These are phyloP conservation scores for Hydraecia micacea DNA, from an alignment of 2,888 invertebrate genomes.

Conservation along the genomic window DNA sequence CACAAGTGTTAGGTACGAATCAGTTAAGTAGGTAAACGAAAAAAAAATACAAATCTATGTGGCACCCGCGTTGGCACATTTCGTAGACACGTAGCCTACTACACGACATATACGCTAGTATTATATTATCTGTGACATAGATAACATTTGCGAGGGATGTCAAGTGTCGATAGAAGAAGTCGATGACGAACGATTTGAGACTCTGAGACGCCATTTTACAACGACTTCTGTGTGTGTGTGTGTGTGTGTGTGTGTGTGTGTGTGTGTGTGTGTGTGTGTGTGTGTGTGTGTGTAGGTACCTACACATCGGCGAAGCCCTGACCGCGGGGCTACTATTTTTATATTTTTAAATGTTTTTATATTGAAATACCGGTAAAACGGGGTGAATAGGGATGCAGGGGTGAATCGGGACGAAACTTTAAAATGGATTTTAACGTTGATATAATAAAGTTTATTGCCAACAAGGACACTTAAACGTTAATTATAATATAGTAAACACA, in stretches of 20 bases:
- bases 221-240: background rate
- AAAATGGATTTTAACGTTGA: no score
- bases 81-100: conserved; percentile 61
- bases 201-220: background rate
- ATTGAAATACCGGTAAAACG: no score
- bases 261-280: no score
- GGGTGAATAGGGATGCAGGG: no score
- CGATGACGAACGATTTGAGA: conserved; percentile 26
- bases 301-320: background rate
- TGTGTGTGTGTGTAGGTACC: no score
- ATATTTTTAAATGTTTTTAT: background rate
- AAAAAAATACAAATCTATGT: conserved; percentile 58
- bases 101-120: conserved; percentile 27
- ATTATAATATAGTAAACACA: no score
- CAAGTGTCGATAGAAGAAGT: conserved; percentile 46
- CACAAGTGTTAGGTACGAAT: conserved; percentile 51
- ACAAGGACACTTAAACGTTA: no score
- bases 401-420: no score
- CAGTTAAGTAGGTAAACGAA: conserved; percentile 5
- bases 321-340: background rate
- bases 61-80: conserved; percentile 64
- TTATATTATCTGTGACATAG: conserved; percentile 33
- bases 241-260: no score
- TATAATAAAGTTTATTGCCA: no score
- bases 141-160: conserved; percentile 43